Percentiles rank a stretch among this genome's conserved stretches.
These are phyloP conservation scores for Oncopodura yosiiana DNA, from an alignment of 1,140 invertebrate genomes.

Conservation along the genomic window DNA sequence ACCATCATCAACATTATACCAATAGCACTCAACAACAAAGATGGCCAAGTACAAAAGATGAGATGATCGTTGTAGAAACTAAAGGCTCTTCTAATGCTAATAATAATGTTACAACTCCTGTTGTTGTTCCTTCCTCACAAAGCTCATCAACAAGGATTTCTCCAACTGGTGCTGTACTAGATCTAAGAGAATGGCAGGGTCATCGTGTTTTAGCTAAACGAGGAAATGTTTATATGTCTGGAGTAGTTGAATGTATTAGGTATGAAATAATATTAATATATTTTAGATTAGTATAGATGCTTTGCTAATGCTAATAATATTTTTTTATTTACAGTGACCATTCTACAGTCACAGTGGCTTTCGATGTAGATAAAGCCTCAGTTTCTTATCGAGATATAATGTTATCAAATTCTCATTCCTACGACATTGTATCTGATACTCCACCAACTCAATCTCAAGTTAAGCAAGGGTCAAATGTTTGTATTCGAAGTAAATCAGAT, in stretches of 20 bases:
- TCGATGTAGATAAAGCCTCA: slow-evolving; percentile 55
- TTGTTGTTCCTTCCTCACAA: too few relatives aligned
- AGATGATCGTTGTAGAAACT: neutral
- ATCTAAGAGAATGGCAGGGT: slow-evolving; percentile 34
- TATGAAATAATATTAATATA: slow-evolving; percentile 52
- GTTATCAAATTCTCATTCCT: slow-evolving; percentile 37
- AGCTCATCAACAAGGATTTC: too few relatives aligned
- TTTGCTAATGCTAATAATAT: slow-evolving; percentile 51
- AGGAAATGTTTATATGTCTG: slow-evolving; percentile 70
- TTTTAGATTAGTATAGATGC: slow-evolving; percentile 63
- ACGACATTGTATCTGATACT: slow-evolving; percentile 85
- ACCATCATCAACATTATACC: neutral
- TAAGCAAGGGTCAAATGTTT: slow-evolving; percentile 43
- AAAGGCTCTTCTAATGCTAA: neutral
- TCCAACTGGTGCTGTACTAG: slow-evolving; percentile 10
- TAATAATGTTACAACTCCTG: neutral
- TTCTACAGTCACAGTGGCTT: slow-evolving; percentile 52
- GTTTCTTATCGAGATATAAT: slow-evolving; percentile 27
- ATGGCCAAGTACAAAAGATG: neutral
- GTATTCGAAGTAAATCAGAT: slow-evolving; percentile 46
- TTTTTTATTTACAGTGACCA: slow-evolving; percentile 46
- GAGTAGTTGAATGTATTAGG: slow-evolving; percentile 55
- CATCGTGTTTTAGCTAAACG: slow-evolving; percentile 79
- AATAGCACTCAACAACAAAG: neutral
- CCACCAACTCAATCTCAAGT: slow-evolving; percentile 69